Evolutionary conservation across 2,888 invertebrate species (phyloP), one percentile per base, ranked within the genome.

Genomic region (Monochamus alternatus): DNA sequence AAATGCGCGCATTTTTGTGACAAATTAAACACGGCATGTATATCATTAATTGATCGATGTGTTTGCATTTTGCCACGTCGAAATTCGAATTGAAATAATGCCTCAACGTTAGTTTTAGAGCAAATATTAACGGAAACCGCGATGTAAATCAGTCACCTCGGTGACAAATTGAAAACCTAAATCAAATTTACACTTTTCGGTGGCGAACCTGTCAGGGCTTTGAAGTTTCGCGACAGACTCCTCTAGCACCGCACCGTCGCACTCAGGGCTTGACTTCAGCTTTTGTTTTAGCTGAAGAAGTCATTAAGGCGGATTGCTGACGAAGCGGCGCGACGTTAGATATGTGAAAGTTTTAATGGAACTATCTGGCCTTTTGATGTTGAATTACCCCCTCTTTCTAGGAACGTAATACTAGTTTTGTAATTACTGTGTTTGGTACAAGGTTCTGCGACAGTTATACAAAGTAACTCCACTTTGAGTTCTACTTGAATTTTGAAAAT

Each of bases 141-240:
- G 22, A 38, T 44, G 62, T 78, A 78, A 81, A 80, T 81, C 81
- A 80, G 77, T 76, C 75, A 67, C 62, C 51, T 63, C 67, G 69
- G 3, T 79, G 77, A 76, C 80, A 80, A 78, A 80, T 80, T 81
- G 81, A 76, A 77, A 75, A 69, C 76, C 80, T 75, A 80, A 81
- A 81, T 79, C 78, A 78, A 81, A 80, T 81, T 77, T 77, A 75
- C 79, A 78, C 75, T 75, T 66, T 76, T 75, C 75, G 62, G 66
- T 31, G 62, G 65, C 69, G 68, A 78, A 79, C 79, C 77, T 75
- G 78, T 80, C 78, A 77, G 55, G 66, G 44, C 75, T 75, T 52
- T 63, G 63, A 71, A 52, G 47, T 31, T 38, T 47, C 52, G 38
- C 44, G 51, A 69, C 69, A 60, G 30, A 47, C 52, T 66, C 66